phyloP scores from a whole-genome alignment of 1,140 invertebrate species.

The Drosophila mayri region DNA sequence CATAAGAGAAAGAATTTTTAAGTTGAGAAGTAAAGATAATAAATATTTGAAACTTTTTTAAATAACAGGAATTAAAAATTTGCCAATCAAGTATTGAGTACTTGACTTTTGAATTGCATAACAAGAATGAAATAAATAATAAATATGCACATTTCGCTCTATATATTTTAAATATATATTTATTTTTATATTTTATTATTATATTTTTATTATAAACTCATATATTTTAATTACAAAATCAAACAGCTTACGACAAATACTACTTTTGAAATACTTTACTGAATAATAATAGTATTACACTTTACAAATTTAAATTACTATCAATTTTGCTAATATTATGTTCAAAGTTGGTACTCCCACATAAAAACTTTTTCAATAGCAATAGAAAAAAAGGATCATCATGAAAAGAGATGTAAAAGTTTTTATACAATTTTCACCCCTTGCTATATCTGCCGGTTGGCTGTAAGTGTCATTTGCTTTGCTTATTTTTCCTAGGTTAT shows the following conservation, averaged over 20 bases:
- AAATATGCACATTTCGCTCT: too few relatives aligned
- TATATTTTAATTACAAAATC: neutral
- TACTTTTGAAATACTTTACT: constrained; percentile 27
- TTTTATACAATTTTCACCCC: constrained; percentile 39
- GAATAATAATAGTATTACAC: constrained; percentile 28
- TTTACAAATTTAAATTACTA: constrained; percentile 68
- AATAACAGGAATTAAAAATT: too few relatives aligned
- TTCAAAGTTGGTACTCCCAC: constrained; percentile 40
- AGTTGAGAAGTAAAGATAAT: too few relatives aligned
- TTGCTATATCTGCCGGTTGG: constrained; percentile 10
- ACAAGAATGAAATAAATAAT: neutral
- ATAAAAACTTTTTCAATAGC: constrained; percentile 67
- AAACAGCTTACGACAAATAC: neutral
- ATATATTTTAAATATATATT: too few relatives aligned
- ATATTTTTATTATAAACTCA: neutral
- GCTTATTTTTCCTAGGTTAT: constrained; percentile 27
- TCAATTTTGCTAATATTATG: constrained; percentile 73
- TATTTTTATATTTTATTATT: too few relatives aligned
- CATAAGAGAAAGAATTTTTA: neutral
- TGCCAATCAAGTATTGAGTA: too few relatives aligned
- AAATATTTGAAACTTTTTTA: too few relatives aligned
- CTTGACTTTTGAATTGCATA: neutral
- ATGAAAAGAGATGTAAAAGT: constrained; percentile 41
- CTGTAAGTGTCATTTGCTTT: constrained; percentile 32
- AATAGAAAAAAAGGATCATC: neutral